Evolutionary conservation across 2,113 vertebrate genomes (phyloP).

Genomic region (Bubo bubo): DNA sequence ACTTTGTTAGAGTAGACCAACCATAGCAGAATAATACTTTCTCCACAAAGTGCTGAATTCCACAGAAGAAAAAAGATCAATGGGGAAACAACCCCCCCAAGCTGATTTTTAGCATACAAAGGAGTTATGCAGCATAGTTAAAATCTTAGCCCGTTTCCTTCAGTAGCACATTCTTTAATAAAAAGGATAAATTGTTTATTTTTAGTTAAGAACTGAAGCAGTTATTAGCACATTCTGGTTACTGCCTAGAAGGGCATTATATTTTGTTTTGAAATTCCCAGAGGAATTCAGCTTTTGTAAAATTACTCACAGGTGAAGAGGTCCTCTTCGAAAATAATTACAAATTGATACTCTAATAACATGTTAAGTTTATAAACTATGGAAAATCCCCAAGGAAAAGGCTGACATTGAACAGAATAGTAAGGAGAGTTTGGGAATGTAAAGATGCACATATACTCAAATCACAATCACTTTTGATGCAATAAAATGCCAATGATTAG

Average conservation of each 20-base stretch:
- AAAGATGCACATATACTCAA: neutral
- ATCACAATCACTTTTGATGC: neutral
- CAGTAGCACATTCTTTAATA: neutral
- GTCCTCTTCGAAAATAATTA: neutral
- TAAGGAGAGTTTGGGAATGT: neutral
- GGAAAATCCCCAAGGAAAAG: neutral
- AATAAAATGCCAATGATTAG: neutral
- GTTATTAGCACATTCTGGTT: neutral
- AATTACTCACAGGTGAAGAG: neutral
- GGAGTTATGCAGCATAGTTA: neutral
- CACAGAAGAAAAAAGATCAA: neutral
- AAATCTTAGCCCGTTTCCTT: neutral
- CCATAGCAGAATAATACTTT: neutral
- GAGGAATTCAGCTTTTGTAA: neutral
- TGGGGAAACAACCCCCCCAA: fast-evolving
- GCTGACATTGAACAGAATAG: neutral
- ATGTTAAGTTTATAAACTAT: neutral
- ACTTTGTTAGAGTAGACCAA: neutral
- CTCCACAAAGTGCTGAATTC: neutral
- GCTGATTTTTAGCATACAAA: neutral
- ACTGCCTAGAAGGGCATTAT: neutral
- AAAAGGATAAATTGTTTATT: neutral
- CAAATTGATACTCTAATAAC: neutral
- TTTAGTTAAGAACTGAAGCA: neutral
- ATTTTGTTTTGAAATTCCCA: neutral